Base-by-base conservation (phyloP, 2,113 vertebrate genomes). In the Pongo abelii region DNA sequence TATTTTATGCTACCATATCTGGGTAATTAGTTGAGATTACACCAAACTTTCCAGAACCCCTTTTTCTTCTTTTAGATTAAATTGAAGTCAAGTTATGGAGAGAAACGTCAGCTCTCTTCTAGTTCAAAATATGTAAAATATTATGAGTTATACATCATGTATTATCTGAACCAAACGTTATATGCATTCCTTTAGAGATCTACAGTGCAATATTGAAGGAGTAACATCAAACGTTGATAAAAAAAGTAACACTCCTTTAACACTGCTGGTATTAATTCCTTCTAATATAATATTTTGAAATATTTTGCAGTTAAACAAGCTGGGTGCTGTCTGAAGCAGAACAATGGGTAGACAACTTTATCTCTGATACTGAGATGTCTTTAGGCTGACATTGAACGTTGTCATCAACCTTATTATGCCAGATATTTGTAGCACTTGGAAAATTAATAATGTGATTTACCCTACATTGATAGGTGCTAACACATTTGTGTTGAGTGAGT, bases 361-460 rank as follows among this genome's bases (percentile, higher is more conserved):
- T 83, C 35, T 86, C 43, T 84, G 7, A 9, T 91, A n/a, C 8
- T 57, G 18, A 81, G 77, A 89, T 93, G 3, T 85, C 32, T 43
- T 69, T 48, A 43, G 32, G 57, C 16, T 94, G 83, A 80, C 48
- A 74, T 12, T 91, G 46, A 93, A 97, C 91, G n/a, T 55, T 81
- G 61, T 67, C 77, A 87, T 22, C 38, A 30, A 43, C 27, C 32
- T 93, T 94, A 84, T 40, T 75, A 50, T 57, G 52, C 5, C 6
- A 79, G 70, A 32, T 94, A 75, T 84, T 69, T 88, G 18, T n/a
- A 85, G 22, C 7, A 79, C 14, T 75, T 86, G 32, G 59, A 83
- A 83, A 94, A 93, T 93, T 93, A 85, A 85, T 83, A 79, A 93
- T 78, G 23, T 87, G 25, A 86, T 46, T 89, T 84, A 43, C 2